These are phyloP conservation scores for Cacatua alba DNA, from an alignment of 2,113 vertebrate species.

Conservation along the genomic window DNA sequence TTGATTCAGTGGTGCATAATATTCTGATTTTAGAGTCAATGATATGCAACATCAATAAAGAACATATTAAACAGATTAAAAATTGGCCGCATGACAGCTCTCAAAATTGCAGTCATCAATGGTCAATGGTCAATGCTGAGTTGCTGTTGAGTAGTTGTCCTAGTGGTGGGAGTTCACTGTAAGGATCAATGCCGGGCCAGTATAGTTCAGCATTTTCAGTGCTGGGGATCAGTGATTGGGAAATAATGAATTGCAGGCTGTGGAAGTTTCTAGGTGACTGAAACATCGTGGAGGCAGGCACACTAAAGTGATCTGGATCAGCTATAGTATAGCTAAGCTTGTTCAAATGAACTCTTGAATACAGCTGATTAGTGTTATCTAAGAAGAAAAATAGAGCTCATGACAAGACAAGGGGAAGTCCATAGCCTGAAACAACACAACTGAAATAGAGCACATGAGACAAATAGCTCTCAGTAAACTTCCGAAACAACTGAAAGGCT, in stretches of 20 bases:
- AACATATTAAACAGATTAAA: conserved; percentile 16
- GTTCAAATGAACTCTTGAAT: neutral
- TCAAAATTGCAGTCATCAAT: neutral
- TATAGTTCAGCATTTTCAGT: neutral
- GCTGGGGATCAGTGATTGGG: neutral
- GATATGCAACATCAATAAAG: neutral
- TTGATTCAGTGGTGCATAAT: neutral
- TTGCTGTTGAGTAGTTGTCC: neutral
- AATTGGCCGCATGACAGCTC: neutral
- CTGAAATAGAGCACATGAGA: neutral
- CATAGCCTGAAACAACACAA: neutral
- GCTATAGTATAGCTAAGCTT: neutral
- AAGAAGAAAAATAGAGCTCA: neutral
- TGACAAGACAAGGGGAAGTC: neutral
- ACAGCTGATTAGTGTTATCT: neutral
- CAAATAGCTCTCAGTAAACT: neutral
- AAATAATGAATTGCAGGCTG: neutral
- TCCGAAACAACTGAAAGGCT: neutral
- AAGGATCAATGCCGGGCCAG: neutral
- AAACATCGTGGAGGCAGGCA: neutral
- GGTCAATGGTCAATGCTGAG: neutral
- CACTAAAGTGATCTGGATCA: neutral
- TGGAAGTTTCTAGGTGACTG: neutral
- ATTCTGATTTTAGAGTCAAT: neutral
- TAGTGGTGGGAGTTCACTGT: neutral